Base-by-base conservation (phyloP, 1,140 invertebrate genomes). In the Globodera rostochiensis region DNA sequence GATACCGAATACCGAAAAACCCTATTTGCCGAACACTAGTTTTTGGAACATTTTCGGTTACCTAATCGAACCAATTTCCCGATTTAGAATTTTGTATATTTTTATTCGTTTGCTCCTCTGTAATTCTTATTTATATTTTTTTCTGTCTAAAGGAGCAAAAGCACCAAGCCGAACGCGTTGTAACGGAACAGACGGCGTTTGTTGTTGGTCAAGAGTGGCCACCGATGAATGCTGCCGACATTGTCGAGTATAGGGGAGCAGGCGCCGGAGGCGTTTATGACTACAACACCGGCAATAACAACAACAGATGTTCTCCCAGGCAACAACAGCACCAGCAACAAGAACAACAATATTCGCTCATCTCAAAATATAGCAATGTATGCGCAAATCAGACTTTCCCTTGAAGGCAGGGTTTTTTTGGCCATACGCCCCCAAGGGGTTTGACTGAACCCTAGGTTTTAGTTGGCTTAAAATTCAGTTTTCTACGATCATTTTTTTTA, bases 81-180 rank as follows among this genome's bases (percentile, higher is more conserved):
- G 36, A 36, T 36, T 79, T 71, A 45, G 6, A 19, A 46, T 4
- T 74, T 79, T 53, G 50, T 6, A 53, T 73, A 53, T 73, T 15
- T n/a, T 13, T 19, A 15, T 13, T n/a, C 15, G 4, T n/a, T 73
- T n/a, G 2, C 1, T 36, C 36, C 3, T 36, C 36, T 36, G 3
- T 36, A 36, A 36, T 36, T 36, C 36, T 36, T 36, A 36, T 36
- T 36, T 36, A 36, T 36, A 36, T 36, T 3, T 36, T 36, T 36
- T 36, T 36, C 36, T 36, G 36, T 36, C 2, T 80, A 25, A 50
- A 80, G 79, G 79, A 80, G 9, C 97, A 99, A 91, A 99, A 99
- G 90, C 95, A 99, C 91, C 96, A 93, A 88, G 97, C 95, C 4
- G 97, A 99, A 91, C 95, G 96, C 1, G 90, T 96, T 76, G 97